Evolutionary conservation across 2,113 vertebrate genomes (phyloP).

Genomic region (Atractosteus spatula): DNA sequence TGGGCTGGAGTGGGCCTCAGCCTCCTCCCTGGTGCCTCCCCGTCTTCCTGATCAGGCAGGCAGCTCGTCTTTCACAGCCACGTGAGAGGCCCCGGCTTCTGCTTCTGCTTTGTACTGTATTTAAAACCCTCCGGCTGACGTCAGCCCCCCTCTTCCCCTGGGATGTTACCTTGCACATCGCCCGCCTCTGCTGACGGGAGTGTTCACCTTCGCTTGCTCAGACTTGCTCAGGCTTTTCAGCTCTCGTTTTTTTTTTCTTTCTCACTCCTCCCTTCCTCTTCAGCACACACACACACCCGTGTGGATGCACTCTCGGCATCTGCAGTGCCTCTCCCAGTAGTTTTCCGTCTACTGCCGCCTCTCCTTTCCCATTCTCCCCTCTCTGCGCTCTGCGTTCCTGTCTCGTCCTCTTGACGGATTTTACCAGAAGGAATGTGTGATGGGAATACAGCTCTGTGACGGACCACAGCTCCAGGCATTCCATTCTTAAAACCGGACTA

Average conservation of each 20-base stretch:
- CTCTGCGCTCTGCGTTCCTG: no score
- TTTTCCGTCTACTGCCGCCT: no score
- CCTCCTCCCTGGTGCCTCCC: not conserved
- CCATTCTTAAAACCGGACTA: no score
- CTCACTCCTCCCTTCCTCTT: no score
- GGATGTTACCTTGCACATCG: not conserved
- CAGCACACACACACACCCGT: not conserved
- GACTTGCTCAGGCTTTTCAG: not conserved
- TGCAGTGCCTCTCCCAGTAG: no score
- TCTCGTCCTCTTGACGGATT: no score
- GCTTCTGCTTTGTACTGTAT: not conserved
- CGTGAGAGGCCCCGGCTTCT: not conserved
- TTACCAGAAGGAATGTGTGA: no score
- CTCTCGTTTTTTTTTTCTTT: not conserved
- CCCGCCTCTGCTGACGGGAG: not conserved
- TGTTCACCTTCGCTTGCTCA: not conserved
- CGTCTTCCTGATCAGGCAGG: not conserved
- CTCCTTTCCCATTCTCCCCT: no score
- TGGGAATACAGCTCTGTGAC: no score
- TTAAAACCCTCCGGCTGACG: not conserved
- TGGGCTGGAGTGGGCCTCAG: no score
- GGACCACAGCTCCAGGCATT: no score
- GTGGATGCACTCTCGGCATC: no score
- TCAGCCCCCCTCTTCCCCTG: not conserved
- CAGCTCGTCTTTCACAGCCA: not conserved